Evolutionary conservation across 2,888 invertebrate species (phyloP), one percentile per base, ranked within the genome.

Genomic region (Pseudococcus jackbeardsleyi): DNA sequence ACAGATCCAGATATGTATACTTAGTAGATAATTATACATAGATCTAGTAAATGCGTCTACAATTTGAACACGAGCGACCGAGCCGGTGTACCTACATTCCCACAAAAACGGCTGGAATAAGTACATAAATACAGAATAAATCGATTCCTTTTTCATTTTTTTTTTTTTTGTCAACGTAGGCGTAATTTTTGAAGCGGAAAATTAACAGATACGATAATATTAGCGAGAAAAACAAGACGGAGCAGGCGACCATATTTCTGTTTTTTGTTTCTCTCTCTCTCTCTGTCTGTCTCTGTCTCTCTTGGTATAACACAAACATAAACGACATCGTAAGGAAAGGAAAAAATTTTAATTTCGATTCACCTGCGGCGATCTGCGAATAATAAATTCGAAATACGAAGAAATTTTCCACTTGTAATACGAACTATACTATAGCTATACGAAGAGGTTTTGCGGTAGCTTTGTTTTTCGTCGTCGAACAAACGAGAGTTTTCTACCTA

Each of bases 101-200:
- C 26, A 33, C 3, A 33, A 33, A 33, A 33, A 33, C 26, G 26
- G 26, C 26, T 33, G 26, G 26, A 33, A 33, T 33, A 33, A 33
- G 26, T 33, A 33, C 26, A 33, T 46, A 46, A 8, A 46, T 59
- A 59, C 15, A 72, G 11, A 22, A 26, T 2, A 12, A 72, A 72
- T 26, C 68, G 33, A 72, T 72, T 72, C 15, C 15, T 33, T 0
- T 64, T 64, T 64, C 64, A 54, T 5, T 15, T 54, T 54, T 64
- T 22, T 64, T 22, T 64, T 64, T 64, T 12, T 72, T 12, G 68
- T 26, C 68, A 72, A 72, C 33, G 68, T 26, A 72, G 26, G 26
- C 68, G 68, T 72, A 72, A 22, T 26, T 72, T 72, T 26, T 72
- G 33, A 72, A 72, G 68, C 68, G 26, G 68, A 72, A 72, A 72